Base-by-base conservation (phyloP, 2,797 vertebrate genomes). In the Sphaeramia orbicularis region DNA sequence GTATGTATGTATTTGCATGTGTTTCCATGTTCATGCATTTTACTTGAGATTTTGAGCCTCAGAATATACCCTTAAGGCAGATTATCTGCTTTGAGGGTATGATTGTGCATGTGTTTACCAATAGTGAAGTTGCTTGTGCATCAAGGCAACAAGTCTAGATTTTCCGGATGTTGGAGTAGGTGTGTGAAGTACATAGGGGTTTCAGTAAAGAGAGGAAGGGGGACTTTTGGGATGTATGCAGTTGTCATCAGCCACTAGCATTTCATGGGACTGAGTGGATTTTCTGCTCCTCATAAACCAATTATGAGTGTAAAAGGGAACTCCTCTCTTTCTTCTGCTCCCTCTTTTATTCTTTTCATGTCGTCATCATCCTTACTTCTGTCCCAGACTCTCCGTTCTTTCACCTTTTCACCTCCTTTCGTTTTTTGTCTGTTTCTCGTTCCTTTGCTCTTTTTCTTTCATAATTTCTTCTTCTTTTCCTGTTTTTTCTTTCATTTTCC, bases 221-320 rank as follows among this genome's bases (percentile, higher is more conserved):
- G 37, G 55, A 76, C 42, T 76, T 65, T 75, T 75, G 41, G 8
- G 44, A 65, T 48, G 53, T 62, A 64, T 56, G 59, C 53, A 18
- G 65, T 72, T 80, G 57, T 74, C 63, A 32, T 56, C 56, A 71
- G 49, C 58, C 63, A 10, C 15, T 15, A 63, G 65, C 76, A 52
- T 66, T 77, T 80, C 56, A 66, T 57, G 59, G 72, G 48, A 41
- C 73, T 68, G 53, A 70, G 43, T 2, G 7, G 68, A 83, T 81
- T 74, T 78, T 80, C 76, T 78, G 71, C 78, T 75, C 47, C 54
- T 72, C 11, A 14, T 78, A 83, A 86, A 78, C 75, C 81, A 74
- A 82, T 84, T 83, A 83, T 38, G 7, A 67, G 40, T 53, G 43
- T 62, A 43, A 74, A 75, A 66, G 55, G 59, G 40, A 75, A 71